Conservation (phyloP, 2,113 vertebrate genomes). For the Todiramphus saurophagus region DNA sequence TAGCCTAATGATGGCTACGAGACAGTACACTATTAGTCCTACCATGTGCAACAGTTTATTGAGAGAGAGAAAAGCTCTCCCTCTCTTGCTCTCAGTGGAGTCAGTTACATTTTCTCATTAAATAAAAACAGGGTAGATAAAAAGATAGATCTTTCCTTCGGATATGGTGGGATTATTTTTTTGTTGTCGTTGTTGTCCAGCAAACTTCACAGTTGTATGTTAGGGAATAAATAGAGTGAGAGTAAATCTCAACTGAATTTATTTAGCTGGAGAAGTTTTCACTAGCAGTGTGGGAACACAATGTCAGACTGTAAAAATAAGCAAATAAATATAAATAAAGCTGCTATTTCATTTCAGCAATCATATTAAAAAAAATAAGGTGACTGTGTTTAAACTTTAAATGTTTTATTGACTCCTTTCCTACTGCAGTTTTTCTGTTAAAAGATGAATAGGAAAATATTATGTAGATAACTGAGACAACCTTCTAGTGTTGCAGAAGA, state of each 20-base stretch:
- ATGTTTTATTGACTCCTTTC: constrained; percentile 22
- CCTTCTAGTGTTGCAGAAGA: neutral
- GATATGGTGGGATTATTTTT: neutral
- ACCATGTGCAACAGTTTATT: constrained; percentile 24
- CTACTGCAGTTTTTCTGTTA: neutral
- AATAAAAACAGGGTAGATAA: neutral
- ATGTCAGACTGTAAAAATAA: constrained; percentile 21
- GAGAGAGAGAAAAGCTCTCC: neutral
- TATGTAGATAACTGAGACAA: neutral
- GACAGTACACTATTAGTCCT: neutral
- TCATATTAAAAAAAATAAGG: neutral
- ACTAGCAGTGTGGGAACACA: neutral
- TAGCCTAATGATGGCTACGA: constrained; percentile 30
- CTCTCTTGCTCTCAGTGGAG: neutral
- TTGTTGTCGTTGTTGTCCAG: neutral
- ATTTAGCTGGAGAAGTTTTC: constrained; percentile 31
- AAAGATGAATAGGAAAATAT: neutral
- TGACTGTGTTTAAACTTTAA: neutral
- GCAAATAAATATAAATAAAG: constrained; percentile 35
- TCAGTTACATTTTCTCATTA: constrained; percentile 24
- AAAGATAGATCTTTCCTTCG: neutral
- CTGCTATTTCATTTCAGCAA: neutral
- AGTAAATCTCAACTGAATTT: constrained; percentile 22
- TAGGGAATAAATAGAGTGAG: neutral
- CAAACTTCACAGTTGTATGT: neutral